Evolutionary conservation across 2,797 vertebrate species (phyloP), one percentile per base, ranked within the genome.

Genomic region (Phyllotis vaccarum): DNA sequence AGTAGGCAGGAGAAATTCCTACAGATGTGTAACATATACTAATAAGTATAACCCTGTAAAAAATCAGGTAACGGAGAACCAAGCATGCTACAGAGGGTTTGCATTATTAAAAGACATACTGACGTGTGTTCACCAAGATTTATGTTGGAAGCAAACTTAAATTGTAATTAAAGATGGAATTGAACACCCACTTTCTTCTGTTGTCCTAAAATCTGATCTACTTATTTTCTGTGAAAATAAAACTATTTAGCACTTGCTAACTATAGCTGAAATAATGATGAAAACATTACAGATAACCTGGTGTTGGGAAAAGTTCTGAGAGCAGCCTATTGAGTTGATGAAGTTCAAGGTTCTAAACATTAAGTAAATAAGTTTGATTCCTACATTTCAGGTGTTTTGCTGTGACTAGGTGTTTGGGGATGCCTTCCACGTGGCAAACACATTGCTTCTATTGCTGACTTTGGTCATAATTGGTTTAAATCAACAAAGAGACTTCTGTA

Each of bases 401-500:
- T 74, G 5, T 74, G 17, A 58, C 37, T 58, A 6, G 52, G 27
- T n/a, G 9, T 74, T 74, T 87, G 5, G 52, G 6, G 16, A 22
- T 58, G 54, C 9, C 37, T 40, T 58, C 60, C 24, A 4, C n/a
- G 49, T 72, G 22, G n/a, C 34, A 78, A 68, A 89, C 16, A 34
- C 2, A 0, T 9, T 86, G n/a, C 58, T 87, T 29, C 46, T 60
- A 16, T 52, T 81, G 46, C 22, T 82, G 46, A 74, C 37, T 90
- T 74, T 78, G 14, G 21, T 64, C 17, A 90, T 81, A 78, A 37
- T 29, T 7, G 22, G 12, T 46, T 74, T 29, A 86, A 78, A 95
- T 72, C 80, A 93, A 86, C 49, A 89, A 70, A 96, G 37, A 93
- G n/a, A 60, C 27, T 49, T 93, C 78, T 92, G 1, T 88, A 22